phyloP scores from a whole-genome alignment of 2,797 vertebrate genomes.

The Danio albolineatus region DNA sequence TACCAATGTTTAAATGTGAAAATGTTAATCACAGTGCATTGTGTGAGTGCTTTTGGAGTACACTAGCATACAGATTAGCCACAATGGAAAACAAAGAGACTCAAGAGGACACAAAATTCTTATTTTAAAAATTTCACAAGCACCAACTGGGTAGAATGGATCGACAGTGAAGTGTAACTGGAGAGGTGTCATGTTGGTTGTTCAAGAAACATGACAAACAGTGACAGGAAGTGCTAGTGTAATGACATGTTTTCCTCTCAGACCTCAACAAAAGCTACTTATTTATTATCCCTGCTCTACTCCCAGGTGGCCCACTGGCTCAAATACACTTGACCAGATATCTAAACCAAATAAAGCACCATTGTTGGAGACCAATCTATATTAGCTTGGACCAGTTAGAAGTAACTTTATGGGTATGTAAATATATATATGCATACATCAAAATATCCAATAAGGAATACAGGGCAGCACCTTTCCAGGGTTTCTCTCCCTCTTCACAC shows the following conservation, averaged over 20 bases:
- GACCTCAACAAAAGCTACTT: background rate
- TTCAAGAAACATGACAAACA: background rate
- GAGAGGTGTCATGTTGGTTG: background rate
- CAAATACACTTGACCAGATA: background rate
- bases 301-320: background rate
- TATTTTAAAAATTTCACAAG: background rate
- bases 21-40: background rate
- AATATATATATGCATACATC: background rate
- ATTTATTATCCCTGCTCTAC: background rate
- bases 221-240: background rate
- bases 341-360: background rate
- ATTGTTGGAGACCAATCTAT: background rate
- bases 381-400: background rate
- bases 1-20: background rate
- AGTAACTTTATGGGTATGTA: background rate
- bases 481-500: background rate
- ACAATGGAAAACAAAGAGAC: background rate
- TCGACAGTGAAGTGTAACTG: background rate
- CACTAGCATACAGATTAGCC: background rate
- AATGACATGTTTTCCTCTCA: background rate
- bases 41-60: background rate
- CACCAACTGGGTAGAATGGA: background rate
- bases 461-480: slow-evolving; percentile 21
- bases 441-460: background rate
- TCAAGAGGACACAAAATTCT: background rate